Conservation (phyloP, 2,888 invertebrate genomes). For the Ditula angustiorana region DNA sequence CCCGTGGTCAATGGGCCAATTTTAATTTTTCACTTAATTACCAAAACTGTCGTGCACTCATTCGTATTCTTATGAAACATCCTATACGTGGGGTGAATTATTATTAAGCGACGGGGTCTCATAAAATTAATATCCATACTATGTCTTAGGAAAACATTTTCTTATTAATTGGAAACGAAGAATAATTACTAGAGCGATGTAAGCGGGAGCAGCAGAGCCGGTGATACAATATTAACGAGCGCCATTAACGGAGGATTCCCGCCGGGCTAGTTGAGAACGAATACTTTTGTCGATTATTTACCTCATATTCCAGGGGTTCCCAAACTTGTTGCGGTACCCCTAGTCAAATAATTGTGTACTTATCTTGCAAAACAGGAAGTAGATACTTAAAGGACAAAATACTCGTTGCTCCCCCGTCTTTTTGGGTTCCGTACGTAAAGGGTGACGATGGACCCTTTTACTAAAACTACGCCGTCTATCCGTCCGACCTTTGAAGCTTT, state of each 20-base stretch:
- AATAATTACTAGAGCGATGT: constrained; percentile 8
- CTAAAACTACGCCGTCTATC: no score
- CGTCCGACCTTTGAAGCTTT: no score
- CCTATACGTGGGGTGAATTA: not conserved
- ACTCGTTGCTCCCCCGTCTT: no score
- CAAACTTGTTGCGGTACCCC: no score
- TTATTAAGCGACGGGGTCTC: not conserved
- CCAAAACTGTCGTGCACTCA: no score
- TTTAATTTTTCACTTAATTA: no score
- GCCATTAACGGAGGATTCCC: constrained; percentile 48
- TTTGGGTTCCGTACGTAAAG: no score
- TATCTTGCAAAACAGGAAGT: not conserved
- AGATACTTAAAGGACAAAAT: no score
- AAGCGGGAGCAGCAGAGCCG: constrained; percentile 24
- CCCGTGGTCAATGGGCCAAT: no score
- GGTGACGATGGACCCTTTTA: no score
- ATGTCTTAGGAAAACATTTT: constrained; percentile 8
- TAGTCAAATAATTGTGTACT: no score
- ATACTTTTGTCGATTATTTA: constrained; percentile 37
- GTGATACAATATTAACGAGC: constrained; percentile 52
- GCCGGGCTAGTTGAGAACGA: constrained; percentile 43
- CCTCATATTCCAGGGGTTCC: constrained; percentile 16
- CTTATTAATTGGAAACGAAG: constrained; percentile 17
- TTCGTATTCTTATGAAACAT: no score
- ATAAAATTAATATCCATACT: constrained; percentile 18